Base-by-base conservation (phyloP, 2,113 vertebrate genomes). In the Pipa parva region DNA sequence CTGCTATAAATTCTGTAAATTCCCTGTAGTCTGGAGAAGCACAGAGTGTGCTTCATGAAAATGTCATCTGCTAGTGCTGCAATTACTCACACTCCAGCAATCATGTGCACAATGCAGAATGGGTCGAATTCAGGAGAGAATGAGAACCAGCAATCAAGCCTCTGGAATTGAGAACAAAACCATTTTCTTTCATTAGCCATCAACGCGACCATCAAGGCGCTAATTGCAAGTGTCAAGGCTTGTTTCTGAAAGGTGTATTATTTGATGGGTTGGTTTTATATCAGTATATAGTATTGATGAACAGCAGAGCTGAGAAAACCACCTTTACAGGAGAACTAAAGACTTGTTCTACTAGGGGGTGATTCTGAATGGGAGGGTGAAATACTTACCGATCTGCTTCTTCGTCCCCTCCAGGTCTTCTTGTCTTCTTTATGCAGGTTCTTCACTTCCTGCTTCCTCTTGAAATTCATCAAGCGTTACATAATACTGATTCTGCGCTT, bases 141-240 rank as follows among this genome's bases (percentile, higher is more conserved):
- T 56, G 78, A 84, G 85, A 89, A 89, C 87, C 84, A 68, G 86
- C 89, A 92, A 91, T 92, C 91, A 90, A 84, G 87, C 79, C 78
- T 72, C 78, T 84, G 83, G 87, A 83, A 84, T 78, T 80, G 85
- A 89, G 88, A 91, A 89, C 87, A 84, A 88, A 89, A 89, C 89
- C 89, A 86, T 87, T 91, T 88, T 89, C 86, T 88, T 85, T 88
- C 87, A 89, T 87, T 85, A 85, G 86, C 88, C 81, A 79, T 87
- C 88, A 87, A 87, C 86, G 85, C 82, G 80, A 81, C 86, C 85
- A 87, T 88, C 88, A 86, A 85, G 87, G 81, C 88, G 88, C 87
- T 93, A 92, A 92, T 91, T 89, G 88, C 84, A 83, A 85, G 89
- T 80, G 84, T 80, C 82, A 83, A 87, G 85, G 80, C 84, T 75